Evolutionary conservation across 2,888 invertebrate species (phyloP), one percentile per base, ranked within the genome.

Genomic region (Mongoloraphidia duomilia): DNA sequence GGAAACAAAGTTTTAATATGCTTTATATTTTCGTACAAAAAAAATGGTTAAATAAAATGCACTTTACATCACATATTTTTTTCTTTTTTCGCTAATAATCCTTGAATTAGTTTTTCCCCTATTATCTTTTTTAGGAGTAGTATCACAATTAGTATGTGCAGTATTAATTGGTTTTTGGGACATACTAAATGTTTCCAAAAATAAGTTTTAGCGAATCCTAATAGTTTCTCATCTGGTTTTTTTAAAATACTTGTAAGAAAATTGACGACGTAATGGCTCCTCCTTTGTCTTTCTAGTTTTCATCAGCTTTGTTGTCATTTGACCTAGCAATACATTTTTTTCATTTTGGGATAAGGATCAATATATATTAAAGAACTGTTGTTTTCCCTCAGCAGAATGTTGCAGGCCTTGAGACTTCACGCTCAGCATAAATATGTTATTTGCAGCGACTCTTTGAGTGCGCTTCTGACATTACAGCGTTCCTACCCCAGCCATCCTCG

Each of bases 1-100:
- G 52, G 49, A 12, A 53, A 53, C 26, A 51, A 53, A 10, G n/a
- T n/a, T n/a, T 50, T 43, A 12, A 53, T 53, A 37, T 53, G 53
- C 33, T 52, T 34, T n/a, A n/a, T n/a, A n/a, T n/a, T n/a, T n/a
- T n/a, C n/a, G n/a, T n/a, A n/a, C n/a, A n/a, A n/a, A n/a, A n/a
- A n/a, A n/a, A n/a, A n/a, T n/a, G n/a, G n/a, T n/a, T n/a, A n/a
- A n/a, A n/a, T n/a, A n/a, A n/a, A n/a, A n/a, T n/a, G n/a, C n/a
- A n/a, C n/a, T n/a, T n/a, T n/a, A n/a, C 34, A 42, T 49, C 34
- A 49, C 52, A 34, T 37, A 17, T 14, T 46, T 34, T 26, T 34
- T 46, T 38, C 41, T 14, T 8, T 34, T 13, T 13, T 49, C 46
- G 8, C 13, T 35, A n/a, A 46, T 37, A n/a, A 13, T 26, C 42